These are phyloP conservation scores for Pavo muticus DNA, from an alignment of 2,113 vertebrate species.

Conservation along the genomic window DNA sequence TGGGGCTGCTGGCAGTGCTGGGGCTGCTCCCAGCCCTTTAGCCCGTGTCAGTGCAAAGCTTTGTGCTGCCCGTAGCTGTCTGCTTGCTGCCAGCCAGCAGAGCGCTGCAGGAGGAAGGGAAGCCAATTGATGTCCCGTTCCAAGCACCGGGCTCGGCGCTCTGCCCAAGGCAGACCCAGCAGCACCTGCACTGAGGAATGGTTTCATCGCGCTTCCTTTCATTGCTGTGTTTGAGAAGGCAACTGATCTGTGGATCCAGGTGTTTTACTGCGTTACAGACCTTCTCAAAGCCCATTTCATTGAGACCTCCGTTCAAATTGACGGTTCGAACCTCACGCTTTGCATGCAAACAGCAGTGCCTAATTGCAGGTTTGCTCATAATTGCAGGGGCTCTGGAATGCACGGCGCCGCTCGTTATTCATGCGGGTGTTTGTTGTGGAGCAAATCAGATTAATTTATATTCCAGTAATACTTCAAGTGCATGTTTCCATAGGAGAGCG, in stretches of 20 bases:
- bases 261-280: fast-evolving
- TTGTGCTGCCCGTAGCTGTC: background rate
- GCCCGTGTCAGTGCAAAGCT: background rate
- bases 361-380: background rate
- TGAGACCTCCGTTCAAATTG: background rate
- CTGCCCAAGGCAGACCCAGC: background rate
- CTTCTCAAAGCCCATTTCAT: fast-evolving
- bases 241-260: background rate
- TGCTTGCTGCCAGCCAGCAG: background rate
- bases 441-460: background rate
- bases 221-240: too few species aligned
- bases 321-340: background rate
- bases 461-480: background rate
- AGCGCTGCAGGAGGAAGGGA: fast-evolving
- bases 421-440: background rate
- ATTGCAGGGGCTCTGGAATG: background rate
- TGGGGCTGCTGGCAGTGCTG: too few species aligned
- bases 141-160: background rate
- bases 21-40: too few species aligned
- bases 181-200: background rate
- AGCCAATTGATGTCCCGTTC: fast-evolving
- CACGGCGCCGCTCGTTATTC: background rate
- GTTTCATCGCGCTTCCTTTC: background rate
- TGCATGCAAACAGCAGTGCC: background rate
- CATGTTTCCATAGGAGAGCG: background rate